phyloP scores from a whole-genome alignment of 2,113 vertebrate genomes.

The Thinocorus orbignyianus region DNA sequence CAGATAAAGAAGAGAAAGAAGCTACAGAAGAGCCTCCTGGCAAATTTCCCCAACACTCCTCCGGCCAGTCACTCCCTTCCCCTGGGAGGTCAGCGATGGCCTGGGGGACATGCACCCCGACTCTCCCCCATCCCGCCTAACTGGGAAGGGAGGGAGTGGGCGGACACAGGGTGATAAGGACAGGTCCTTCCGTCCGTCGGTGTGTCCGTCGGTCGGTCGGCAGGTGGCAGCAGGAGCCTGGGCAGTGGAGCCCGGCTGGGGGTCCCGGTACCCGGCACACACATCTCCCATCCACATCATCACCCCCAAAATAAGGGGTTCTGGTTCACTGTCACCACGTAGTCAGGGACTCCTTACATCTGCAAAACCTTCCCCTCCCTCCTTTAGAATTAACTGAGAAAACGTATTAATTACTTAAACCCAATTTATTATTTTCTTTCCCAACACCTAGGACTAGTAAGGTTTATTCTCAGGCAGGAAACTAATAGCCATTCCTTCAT shows the following conservation, averaged over 20 bases:
- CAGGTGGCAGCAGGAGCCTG: conserved; percentile 71
- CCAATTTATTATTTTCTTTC: neutral
- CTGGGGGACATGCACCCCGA: neutral
- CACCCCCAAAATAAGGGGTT: neutral
- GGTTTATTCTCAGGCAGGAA: neutral
- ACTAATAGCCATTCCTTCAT: neutral
- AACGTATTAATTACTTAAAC: neutral
- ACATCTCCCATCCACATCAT: neutral
- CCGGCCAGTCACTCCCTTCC: too few species aligned
- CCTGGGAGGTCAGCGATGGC: neutral
- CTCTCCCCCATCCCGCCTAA: too few species aligned
- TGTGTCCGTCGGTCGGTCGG: neutral
- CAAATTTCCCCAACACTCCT: neutral
- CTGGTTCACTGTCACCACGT: neutral
- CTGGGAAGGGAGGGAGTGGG: too few species aligned
- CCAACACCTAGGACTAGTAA: neutral
- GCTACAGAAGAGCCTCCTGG: neutral
- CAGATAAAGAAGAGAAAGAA: too few species aligned
- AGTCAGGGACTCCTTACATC: neutral
- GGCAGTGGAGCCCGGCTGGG: neutral
- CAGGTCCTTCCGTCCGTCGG: too few species aligned
- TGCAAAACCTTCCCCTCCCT: neutral
- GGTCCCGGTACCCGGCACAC: neutral
- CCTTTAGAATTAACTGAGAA: neutral
- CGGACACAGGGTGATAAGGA: too few species aligned